These are phyloP conservation scores for Megaptera novaeangliae DNA, from an alignment of 2,113 vertebrate species.

Conservation along the genomic window DNA sequence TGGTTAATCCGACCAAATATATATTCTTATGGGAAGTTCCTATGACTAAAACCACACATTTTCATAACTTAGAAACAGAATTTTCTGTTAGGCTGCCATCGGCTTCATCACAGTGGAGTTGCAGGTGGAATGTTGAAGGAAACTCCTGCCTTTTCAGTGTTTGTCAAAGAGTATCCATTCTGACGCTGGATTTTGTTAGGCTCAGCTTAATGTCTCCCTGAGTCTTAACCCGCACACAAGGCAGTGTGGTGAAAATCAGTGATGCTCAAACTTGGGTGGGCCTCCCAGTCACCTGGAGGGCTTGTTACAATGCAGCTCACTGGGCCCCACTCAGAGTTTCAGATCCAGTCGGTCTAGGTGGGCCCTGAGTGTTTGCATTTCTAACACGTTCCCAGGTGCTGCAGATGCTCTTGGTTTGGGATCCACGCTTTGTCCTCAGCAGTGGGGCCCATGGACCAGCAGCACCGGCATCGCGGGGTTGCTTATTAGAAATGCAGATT, in stretches of 20 bases:
- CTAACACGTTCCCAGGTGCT: background rate
- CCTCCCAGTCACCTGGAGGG: too few species aligned
- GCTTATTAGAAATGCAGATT: background rate
- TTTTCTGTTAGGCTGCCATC: background rate
- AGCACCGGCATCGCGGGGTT: fast-evolving
- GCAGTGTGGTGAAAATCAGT: background rate
- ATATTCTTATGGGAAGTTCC: background rate
- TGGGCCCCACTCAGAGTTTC: background rate
- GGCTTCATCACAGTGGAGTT: background rate
- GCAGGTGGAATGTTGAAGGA: background rate
- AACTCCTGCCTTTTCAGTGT: background rate
- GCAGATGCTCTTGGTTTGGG: background rate
- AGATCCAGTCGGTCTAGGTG: background rate
- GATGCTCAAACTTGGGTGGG: fast-evolving
- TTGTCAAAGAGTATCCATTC: background rate
- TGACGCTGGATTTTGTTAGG: background rate
- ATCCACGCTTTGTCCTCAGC: background rate
- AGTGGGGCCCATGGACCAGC: too few species aligned
- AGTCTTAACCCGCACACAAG: background rate
- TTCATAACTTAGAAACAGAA: background rate
- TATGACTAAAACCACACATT: background rate
- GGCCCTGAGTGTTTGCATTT: background rate
- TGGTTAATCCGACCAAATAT: too few species aligned
- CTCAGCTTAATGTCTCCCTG: background rate
- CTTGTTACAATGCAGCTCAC: background rate